Conservation (phyloP, 1,140 invertebrate genomes). For the Araneus ventricosus region DNA sequence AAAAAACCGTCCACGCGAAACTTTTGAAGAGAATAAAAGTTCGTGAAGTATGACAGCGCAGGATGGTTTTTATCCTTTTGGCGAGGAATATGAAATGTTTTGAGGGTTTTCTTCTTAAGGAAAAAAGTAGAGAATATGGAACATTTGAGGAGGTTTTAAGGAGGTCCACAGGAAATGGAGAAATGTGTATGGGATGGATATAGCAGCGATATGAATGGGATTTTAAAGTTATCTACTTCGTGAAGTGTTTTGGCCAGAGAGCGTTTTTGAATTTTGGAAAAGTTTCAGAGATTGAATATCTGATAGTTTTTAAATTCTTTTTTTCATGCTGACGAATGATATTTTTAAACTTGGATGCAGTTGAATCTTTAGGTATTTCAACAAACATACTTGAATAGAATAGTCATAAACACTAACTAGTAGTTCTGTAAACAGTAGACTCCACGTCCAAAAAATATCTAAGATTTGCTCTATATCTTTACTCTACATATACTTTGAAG, state of each 20-base stretch:
- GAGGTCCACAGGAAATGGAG: not conserved
- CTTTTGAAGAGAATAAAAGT: not conserved
- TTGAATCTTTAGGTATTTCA: no score
- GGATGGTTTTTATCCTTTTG: not conserved
- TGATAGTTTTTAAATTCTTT: no score
- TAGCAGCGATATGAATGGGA: not conserved
- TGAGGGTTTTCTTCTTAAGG: not conserved
- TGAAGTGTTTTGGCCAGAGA: not conserved
- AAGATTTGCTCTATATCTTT: no score
- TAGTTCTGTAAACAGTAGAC: no score
- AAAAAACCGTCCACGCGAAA: not conserved
- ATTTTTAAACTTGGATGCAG: no score
- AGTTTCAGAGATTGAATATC: no score
- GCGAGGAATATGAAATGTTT: not conserved
- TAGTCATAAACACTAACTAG: no score
- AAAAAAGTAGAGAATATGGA: not conserved
- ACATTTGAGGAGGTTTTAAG: not conserved
- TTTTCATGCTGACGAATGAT: no score
- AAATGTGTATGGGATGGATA: not conserved
- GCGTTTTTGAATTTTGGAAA: no score
- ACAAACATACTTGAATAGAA: no score
- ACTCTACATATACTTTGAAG: no score
- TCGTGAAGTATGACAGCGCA: not conserved
- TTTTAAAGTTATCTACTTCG: not conserved
- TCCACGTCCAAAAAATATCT: no score